These are phyloP conservation scores for Nycteola revayana DNA, from an alignment of 2,888 invertebrate genomes.

Conservation along the genomic window DNA sequence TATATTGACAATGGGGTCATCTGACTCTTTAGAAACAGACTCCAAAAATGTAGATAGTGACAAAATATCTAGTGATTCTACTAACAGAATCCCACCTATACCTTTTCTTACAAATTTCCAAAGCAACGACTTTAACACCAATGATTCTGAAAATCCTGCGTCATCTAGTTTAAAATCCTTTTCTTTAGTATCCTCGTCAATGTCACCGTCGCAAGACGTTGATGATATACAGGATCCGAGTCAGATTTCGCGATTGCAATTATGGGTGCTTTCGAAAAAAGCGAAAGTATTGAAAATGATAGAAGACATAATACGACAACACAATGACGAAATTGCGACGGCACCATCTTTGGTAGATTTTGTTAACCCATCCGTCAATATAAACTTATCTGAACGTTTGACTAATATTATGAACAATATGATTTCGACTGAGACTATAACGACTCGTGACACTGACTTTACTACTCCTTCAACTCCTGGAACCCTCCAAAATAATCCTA, in stretches of 20 bases:
- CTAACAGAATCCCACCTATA: slow-evolving; percentile 49
- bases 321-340: slow-evolving; percentile 68
- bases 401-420: slow-evolving; percentile 66
- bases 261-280: slow-evolving; percentile 75
- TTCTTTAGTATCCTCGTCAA: slow-evolving; percentile 31
- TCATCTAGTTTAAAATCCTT: slow-evolving; percentile 25
- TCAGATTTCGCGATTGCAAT: slow-evolving; percentile 60
- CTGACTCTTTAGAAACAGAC: slow-evolving; percentile 41
- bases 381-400: slow-evolving; percentile 60
- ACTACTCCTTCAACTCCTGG: slow-evolving; percentile 36
- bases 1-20: slow-evolving; percentile 34
- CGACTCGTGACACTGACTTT: slow-evolving; percentile 29
- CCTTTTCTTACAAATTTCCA: slow-evolving; percentile 64
- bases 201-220: slow-evolving; percentile 36
- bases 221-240: slow-evolving; percentile 47
- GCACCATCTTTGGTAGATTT: slow-evolving; percentile 55
- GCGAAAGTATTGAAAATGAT: slow-evolving; percentile 76
- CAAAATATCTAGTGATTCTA: slow-evolving; percentile 31
- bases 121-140: slow-evolving; percentile 47
- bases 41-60: slow-evolving; percentile 36
- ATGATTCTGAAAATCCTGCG: slow-evolving; percentile 26
- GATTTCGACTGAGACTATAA: slow-evolving; percentile 50
- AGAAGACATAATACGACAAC: slow-evolving; percentile 70
- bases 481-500: slow-evolving; percentile 30
- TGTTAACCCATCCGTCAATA: slow-evolving; percentile 46